A percentile compares a stretch with the other conserved stretches of the same genome.
Conservation (phyloP, 2,113 vertebrate genomes). For the Felis chaus region DNA sequence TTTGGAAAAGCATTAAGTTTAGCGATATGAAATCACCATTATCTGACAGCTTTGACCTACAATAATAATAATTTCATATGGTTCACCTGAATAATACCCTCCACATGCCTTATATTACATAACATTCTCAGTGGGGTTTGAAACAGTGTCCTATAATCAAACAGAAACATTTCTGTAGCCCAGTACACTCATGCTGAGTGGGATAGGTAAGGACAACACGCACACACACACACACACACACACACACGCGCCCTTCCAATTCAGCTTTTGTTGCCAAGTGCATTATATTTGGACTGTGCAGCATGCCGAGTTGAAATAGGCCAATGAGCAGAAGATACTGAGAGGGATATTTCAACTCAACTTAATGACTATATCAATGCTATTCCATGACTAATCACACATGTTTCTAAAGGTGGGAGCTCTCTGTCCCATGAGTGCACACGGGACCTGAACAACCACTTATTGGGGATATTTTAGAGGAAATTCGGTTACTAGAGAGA, state of each 20-base stretch:
- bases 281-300: neutral
- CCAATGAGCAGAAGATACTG: neutral
- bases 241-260: neutral
- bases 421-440: neutral
- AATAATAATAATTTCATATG: neutral
- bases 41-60: neutral
- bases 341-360: neutral
- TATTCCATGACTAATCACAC: neutral
- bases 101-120: neutral
- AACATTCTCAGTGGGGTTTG: neutral
- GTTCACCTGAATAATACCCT: too few species aligned
- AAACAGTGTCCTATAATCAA: neutral
- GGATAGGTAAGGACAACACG: neutral
- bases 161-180: neutral
- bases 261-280: neutral
- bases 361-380: neutral
- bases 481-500: neutral
- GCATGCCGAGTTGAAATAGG: neutral
- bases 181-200: neutral
- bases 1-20: neutral
- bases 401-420: neutral
- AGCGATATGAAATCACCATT: neutral
- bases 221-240: neutral
- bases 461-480: neutral
- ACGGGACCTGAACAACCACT: neutral